Evolutionary conservation across 2,888 invertebrate genomes (phyloP), one percentile per base, ranked within the genome.

Genomic region (Euplexia lucipara): DNA sequence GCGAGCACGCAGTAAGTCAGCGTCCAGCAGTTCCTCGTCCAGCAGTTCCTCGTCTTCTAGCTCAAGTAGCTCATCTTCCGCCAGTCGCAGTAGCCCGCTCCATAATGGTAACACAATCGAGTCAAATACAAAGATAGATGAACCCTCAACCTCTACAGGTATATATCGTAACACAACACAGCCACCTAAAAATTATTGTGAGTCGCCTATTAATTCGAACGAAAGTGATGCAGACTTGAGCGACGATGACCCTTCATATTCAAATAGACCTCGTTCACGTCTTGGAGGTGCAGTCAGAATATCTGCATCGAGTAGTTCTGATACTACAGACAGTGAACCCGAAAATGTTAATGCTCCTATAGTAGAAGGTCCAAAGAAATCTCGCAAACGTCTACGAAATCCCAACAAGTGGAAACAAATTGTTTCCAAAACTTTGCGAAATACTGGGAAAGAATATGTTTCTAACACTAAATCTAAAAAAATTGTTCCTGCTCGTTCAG

Each of bases 401-500:
- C 37, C 37, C 26, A 52, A 52, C 34, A 39, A 52, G 39, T 52
- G 52, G 52, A 52, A 52, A 52, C 52, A 52, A 52, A 26, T 39
- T 26, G 26, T 52, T 39, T 22, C 52, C 52, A 52, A 52, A 52
- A 26, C 37, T n/a, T n/a, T 37, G 37, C 37, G 39, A 37, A 52
- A 39, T 39, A 39, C n/a, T n/a, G n/a, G n/a, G n/a, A n/a, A n/a
- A n/a, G n/a, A n/a, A n/a, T n/a, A n/a, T n/a, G n/a, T n/a, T 14
- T 62, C 47, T 54, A 54, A 35, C 26, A 41, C 61, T 30, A 54
- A 59, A 59, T 42, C 47, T 47, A 54, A 54, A 61, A 61, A 47
- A 54, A 37, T 18, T 30, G 35, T 61, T 20, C 53, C 61, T 18
- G 61, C 53, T 39, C 37, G 48, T 30, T 39, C 22, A 22, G 54